A percentile compares a stretch with the other conserved stretches of the same genome.
Evolutionary conservation across 2,888 invertebrate genomes (phyloP).

Genomic region (Eurytoma californica): DNA sequence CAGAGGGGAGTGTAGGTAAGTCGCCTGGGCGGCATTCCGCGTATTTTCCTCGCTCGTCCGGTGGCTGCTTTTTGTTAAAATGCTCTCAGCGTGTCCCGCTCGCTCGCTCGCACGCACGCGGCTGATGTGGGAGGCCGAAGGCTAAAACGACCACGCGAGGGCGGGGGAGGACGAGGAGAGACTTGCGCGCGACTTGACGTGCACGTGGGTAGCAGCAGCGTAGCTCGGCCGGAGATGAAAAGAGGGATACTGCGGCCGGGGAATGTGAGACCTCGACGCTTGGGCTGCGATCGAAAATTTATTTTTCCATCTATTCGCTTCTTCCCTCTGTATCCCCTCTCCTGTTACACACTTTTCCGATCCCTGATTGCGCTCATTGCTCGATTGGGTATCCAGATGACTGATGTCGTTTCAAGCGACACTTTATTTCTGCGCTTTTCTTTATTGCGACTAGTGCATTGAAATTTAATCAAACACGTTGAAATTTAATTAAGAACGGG

Average conservation of each 20-base stretch:
- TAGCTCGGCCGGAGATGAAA: not conserved
- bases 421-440: too few relatives aligned
- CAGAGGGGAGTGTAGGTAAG: not conserved
- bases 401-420: too few relatives aligned
- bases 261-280: not conserved
- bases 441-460: too few relatives aligned
- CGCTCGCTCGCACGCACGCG: conserved; percentile 51
- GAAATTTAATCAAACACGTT: too few relatives aligned
- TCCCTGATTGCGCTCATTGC: not conserved
- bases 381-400: too few relatives aligned
- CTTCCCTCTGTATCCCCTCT: not conserved
- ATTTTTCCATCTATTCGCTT: not conserved
- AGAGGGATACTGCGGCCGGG: not conserved
- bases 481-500: too few relatives aligned
- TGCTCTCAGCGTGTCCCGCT: conserved; percentile 37
- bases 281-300: too few relatives aligned
- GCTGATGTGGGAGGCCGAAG: conserved; percentile 57
- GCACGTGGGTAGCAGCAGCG: conserved; percentile 3
- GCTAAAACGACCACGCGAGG: not conserved
- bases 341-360: not conserved
- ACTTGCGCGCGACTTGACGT: conserved; percentile 1
- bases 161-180: conserved; percentile 16
- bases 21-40: conserved; percentile 31
- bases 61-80: conserved; percentile 37
- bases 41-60: conserved; percentile 34